Conservation (phyloP, 2,113 vertebrate genomes). For the Syngnathus typhle region DNA sequence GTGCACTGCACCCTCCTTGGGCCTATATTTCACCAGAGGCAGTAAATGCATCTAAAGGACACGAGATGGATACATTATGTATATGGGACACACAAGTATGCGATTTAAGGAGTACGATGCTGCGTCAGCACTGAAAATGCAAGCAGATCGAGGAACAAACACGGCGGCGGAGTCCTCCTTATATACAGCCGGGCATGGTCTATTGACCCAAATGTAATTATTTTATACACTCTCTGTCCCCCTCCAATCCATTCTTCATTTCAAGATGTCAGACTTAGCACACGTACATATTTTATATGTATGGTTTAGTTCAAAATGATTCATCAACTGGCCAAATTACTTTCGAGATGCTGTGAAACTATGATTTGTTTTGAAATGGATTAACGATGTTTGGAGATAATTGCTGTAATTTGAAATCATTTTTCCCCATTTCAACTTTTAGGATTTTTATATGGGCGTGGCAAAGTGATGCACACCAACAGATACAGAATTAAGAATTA, state of each 20-base stretch:
- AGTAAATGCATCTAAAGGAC: constrained; percentile 49
- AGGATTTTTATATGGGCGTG: neutral
- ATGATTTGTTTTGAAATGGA: neutral
- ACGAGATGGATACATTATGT: constrained; percentile 63
- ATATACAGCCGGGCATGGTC: constrained; percentile 63
- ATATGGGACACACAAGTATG: constrained; percentile 58
- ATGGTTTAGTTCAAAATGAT: neutral
- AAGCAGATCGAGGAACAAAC: constrained; percentile 57
- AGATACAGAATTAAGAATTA: no score
- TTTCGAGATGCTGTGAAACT: neutral
- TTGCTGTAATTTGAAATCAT: neutral
- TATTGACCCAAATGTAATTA: constrained; percentile 70
- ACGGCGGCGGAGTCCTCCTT: constrained; percentile 63
- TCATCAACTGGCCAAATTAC: neutral
- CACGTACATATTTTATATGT: neutral
- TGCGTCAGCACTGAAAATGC: constrained; percentile 71
- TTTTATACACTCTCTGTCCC: constrained; percentile 37
- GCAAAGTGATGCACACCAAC: neutral
- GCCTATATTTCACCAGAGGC: constrained; percentile 44
- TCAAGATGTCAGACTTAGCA: constrained; percentile 2
- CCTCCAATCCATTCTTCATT: constrained; percentile 25
- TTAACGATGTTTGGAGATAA: neutral
- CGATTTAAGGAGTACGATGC: constrained; percentile 60
- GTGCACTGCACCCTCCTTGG: constrained; percentile 36
- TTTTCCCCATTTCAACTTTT: neutral